These are phyloP conservation scores for Sisor rabdophorus DNA, from an alignment of 2,113 vertebrate species.

Conservation along the genomic window DNA sequence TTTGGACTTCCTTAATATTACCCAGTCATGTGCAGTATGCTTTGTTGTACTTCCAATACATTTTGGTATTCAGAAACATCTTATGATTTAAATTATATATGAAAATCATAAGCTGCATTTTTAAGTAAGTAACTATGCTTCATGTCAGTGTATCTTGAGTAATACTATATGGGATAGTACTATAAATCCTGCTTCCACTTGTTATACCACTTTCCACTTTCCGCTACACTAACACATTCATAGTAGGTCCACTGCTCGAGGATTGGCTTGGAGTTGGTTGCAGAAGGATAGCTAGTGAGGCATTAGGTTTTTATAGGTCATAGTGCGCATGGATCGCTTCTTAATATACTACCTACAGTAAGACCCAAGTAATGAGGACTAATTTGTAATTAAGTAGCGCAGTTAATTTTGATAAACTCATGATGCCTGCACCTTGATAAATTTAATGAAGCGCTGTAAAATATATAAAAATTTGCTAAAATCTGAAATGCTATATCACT, in stretches of 20 bases:
- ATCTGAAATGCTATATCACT: not conserved
- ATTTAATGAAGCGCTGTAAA: not conserved
- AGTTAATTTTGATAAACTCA: not conserved
- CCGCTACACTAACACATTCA: constrained; percentile 49
- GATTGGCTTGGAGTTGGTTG: not conserved
- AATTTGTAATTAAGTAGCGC: not conserved
- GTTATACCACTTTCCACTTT: constrained; percentile 17
- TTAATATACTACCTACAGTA: not conserved
- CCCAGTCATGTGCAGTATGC: not conserved
- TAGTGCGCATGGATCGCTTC: not conserved
- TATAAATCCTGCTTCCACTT: constrained; percentile 49
- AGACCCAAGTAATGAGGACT: not conserved
- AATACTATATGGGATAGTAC: constrained; percentile 54
- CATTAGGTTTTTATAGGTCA: not conserved
- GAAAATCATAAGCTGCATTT: not conserved
- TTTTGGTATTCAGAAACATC: not conserved
- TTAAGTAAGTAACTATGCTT: constrained; percentile 56
- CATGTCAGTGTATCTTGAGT: constrained; percentile 58
- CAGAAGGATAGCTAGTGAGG: not conserved
- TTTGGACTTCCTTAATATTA: not conserved
- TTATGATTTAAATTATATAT: not conserved
- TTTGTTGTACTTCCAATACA: not conserved
- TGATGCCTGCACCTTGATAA: not conserved
- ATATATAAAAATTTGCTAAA: not conserved
- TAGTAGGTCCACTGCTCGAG: constrained; percentile 16